A percentile compares a stretch with the other conserved stretches of the same genome.
Evolutionary conservation across 2,888 invertebrate species (phyloP).

Genomic region (Tipula vernalis): DNA sequence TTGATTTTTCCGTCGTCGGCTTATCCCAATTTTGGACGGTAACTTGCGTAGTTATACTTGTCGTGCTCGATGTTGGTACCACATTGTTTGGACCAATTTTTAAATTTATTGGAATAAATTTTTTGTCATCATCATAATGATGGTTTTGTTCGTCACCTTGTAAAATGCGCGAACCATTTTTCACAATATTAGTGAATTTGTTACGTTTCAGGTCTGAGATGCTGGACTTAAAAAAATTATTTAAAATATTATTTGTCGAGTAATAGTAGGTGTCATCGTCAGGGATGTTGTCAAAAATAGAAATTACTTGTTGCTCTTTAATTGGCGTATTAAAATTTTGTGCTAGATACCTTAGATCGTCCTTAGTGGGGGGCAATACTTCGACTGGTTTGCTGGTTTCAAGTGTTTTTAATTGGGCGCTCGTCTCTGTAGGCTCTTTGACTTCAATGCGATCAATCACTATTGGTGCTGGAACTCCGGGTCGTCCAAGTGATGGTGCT

Average conservation of each 20-base stretch:
- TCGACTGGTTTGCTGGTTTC: neutral
- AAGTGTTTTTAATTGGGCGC: neutral
- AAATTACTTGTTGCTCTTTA: neutral
- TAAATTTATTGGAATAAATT: neutral
- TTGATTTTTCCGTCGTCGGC: neutral
- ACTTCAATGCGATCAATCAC: neutral
- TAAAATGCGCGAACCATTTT: neutral
- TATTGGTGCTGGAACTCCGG: neutral
- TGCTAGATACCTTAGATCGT: neutral
- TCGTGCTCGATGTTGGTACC: neutral
- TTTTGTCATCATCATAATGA: neutral
- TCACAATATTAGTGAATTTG: neutral
- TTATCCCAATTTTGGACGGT: neutral
- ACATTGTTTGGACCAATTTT: neutral
- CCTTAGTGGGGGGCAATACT: neutral
- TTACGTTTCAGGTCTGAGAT: conserved; percentile 12
- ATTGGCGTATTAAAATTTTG: neutral
- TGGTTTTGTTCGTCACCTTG: neutral
- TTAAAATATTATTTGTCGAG: conserved; percentile 18
- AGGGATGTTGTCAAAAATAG: conserved; percentile 10
- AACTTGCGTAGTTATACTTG: neutral
- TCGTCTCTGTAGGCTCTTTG: neutral
- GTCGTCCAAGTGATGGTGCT: neutral
- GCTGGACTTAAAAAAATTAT: conserved; percentile 17
- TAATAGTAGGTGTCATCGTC: conserved; percentile 14